These are phyloP conservation scores for Cephus runcator DNA, from an alignment of 2,888 invertebrate species.

Conservation along the genomic window DNA sequence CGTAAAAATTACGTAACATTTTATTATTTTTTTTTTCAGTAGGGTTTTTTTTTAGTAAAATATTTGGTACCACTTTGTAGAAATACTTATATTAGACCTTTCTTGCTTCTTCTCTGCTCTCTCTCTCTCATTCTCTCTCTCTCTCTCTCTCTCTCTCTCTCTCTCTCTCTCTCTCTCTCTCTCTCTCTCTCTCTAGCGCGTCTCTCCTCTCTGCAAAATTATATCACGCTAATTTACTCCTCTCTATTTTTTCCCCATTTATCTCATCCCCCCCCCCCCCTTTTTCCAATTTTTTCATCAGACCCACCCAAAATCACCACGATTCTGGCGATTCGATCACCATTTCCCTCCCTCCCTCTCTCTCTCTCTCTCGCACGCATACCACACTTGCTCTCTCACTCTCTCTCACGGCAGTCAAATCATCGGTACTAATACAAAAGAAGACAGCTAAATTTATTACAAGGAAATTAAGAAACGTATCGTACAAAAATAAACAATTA, in stretches of 20 bases:
- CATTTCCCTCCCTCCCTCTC: neutral
- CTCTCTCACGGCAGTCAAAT: conserved; percentile 31
- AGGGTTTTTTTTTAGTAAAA: conserved; percentile 47
- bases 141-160: no score
- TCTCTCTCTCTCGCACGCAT: conserved; percentile 6
- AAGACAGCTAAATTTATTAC: conserved; percentile 42
- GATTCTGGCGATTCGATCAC: neutral
- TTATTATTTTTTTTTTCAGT: conserved; percentile 50
- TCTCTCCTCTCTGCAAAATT: conserved; percentile 4
- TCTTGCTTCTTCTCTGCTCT: neutral
- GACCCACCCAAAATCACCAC: no score
- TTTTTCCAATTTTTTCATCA: no score
- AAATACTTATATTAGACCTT: conserved; percentile 44
- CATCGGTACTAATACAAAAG: conserved; percentile 35
- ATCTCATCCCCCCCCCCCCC: neutral
- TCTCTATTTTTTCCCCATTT: conserved; percentile 1
- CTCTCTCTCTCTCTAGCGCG: conserved; percentile 10
- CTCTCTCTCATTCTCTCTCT: no score
- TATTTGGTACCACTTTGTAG: conserved; percentile 56
- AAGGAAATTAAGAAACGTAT: conserved; percentile 50
- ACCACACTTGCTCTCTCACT: neutral
- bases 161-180: conserved; percentile 7
- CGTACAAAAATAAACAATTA: conserved; percentile 60
- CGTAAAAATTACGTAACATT: conserved; percentile 59
- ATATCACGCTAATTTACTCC: conserved; percentile 5